phyloP scores from a whole-genome alignment of 2,888 invertebrate species.

The Marasmarcha lunaedactyla region DNA sequence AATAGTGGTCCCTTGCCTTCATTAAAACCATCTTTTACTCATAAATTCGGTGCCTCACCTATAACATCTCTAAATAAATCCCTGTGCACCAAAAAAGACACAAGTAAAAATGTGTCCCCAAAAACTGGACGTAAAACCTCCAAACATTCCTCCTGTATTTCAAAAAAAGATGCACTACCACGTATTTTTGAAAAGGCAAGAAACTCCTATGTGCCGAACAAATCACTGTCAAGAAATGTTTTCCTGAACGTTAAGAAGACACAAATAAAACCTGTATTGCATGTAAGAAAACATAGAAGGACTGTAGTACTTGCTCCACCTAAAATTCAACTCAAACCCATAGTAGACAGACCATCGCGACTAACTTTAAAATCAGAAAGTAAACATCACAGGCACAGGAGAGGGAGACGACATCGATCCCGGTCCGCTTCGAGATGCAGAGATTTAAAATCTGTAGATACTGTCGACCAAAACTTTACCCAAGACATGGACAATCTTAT shows the following conservation, averaged over 20 bases:
- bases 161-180: slow-evolving; percentile 46
- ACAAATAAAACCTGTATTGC: slow-evolving; percentile 49
- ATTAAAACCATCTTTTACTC: slow-evolving; percentile 51
- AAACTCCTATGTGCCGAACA: slow-evolving; percentile 56
- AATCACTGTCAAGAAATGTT: slow-evolving; percentile 53
- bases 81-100: slow-evolving; percentile 33
- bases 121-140: slow-evolving; percentile 36
- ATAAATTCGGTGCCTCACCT: slow-evolving; percentile 59
- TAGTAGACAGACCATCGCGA: slow-evolving; percentile 44
- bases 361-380: slow-evolving; percentile 54
- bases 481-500: slow-evolving; percentile 59
- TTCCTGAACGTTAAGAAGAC: slow-evolving; percentile 60
- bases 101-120: slow-evolving; percentile 38
- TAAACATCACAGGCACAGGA: slow-evolving; percentile 58
- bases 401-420: slow-evolving; percentile 57
- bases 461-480: slow-evolving; percentile 61
- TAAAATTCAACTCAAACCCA: slow-evolving; percentile 56
- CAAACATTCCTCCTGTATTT: slow-evolving; percentile 28
- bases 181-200: slow-evolving; percentile 56
- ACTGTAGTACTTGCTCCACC: slow-evolving; percentile 62
- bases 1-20: slow-evolving; percentile 43
- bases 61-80: slow-evolving; percentile 36
- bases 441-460: slow-evolving; percentile 74
- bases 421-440: slow-evolving; percentile 56
- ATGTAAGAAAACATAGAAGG: slow-evolving; percentile 67